phyloP scores from a whole-genome alignment of 2,888 invertebrate species.

The Calameuta pallipes region DNA sequence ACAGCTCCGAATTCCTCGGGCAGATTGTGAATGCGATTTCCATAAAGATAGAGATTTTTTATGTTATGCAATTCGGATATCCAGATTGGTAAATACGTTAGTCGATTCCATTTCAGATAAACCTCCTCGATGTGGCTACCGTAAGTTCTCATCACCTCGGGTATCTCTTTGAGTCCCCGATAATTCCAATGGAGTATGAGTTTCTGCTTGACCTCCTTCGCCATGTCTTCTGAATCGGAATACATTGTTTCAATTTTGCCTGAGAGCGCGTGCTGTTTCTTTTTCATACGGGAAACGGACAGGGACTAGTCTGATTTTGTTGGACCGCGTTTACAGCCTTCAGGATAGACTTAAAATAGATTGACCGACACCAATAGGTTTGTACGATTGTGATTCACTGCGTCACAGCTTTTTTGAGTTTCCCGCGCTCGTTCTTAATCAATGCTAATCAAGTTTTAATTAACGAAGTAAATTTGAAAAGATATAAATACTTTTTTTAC shows the following conservation, averaged over 20 bases:
- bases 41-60: slow-evolving; percentile 56
- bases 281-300: neutral
- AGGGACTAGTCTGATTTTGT: slow-evolving; percentile 4
- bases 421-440: neutral
- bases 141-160: slow-evolving; percentile 50
- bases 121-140: slow-evolving; percentile 59
- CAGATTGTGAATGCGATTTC: slow-evolving; percentile 50
- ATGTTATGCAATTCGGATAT: slow-evolving; percentile 51
- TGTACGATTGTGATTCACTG: neutral
- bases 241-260: slow-evolving; percentile 33
- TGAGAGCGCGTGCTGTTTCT: neutral
- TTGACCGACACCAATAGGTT: slow-evolving; percentile 15
- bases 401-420: neutral
- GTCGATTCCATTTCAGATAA: slow-evolving; percentile 62
- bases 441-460: neutral
- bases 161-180: slow-evolving; percentile 56
- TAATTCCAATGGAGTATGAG: slow-evolving; percentile 65
- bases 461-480: neutral
- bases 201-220: slow-evolving; percentile 58
- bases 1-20: slow-evolving; percentile 48
- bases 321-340: slow-evolving; percentile 17
- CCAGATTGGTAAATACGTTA: slow-evolving; percentile 53
- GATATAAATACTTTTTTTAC: too few species aligned
- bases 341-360: slow-evolving; percentile 39
- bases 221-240: slow-evolving; percentile 50